Base-by-base conservation (phyloP, 2,888 invertebrate genomes). In the Epiblema foenella region DNA sequence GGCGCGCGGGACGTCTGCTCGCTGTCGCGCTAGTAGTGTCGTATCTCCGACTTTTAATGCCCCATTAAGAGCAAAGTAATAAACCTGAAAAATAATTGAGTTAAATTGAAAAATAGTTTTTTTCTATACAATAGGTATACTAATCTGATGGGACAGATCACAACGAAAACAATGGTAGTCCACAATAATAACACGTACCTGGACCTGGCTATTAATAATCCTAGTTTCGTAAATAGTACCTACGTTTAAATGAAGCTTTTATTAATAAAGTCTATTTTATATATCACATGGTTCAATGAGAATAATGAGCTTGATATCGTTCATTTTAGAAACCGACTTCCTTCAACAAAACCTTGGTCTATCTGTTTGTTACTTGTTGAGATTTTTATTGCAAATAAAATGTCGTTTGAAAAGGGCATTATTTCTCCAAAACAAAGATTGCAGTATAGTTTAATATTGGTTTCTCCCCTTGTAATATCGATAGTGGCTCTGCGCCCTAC, bases 381-480 rank as follows among this genome's bases (percentile, higher is more conserved):
- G n/a, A n/a, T n/a, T n/a, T 57, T 20, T 51, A 52, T 52, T 59
- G 52, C 59, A 59, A 68, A 63, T 63, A 66, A 73, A 69, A 66
- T 60, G 17, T 9, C 46, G 7, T 46, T 20, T 37, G 78, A 82
- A 78, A 82, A 70, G 79, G 79, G 84, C 85, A 88, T 88, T 85
- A 85, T 86, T 86, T 84, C 83, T 83, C 83, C 83, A 85, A 85
- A 86, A 86, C 88, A 91, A 84, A 89, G 89, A 89, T 90, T 90
- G 87, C 93, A 52, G 59, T 67, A 92, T 91, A 90, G 89, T 90
- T 87, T 89, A 89, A 93, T 93, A 93, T 93, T 90, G 91, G 85
- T 87, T 87, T 86, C 89, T 91, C 90, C 90, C 90, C 90, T 87
- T 90, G 90, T 89, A 89, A 89, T 91, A 92, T 88, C 89, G 88